Evolutionary conservation across 2,113 vertebrate species (phyloP), one percentile per base, ranked within the genome.

Genomic region (Gambusia holbrooki): DNA sequence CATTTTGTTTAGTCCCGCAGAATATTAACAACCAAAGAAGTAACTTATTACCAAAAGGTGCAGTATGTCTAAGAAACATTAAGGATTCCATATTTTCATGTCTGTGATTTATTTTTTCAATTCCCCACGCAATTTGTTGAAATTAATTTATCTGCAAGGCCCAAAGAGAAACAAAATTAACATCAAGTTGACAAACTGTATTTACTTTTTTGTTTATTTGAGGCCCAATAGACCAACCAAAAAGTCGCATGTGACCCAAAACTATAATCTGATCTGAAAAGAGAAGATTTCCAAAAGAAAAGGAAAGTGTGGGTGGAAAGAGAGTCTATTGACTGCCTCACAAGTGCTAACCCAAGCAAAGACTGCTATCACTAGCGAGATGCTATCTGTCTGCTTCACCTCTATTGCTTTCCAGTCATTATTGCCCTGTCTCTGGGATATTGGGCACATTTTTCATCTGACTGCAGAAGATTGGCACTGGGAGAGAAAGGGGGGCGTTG

Each of bases 381-480:
- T 86, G 84, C 89, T 87, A 92, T 93, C 92, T 81, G 82, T 92
- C 90, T 87, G 90, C 85, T 80, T 92, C 87, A 88, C 87, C 89
- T 89, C 90, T 89, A 92, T 90, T 86, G 89, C 86, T 90, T 92
- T 90, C 79, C 80, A 84, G 84, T 91, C 91, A 90, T 92, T 93
- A 92, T 86, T 93, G 84, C 83, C 80, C 90, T 79, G 87, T 91
- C 90, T 79, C 82, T 71, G 74, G 89, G 88, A 92, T 93, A 92
- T 91, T 91, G 90, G 84, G 89, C 45, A 14, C 89, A 92, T 93
- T 91, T 93, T 91, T 93, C 90, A 93, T 93, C 90, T 80, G 32
- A 78, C 82, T 80, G 77, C 83, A 81, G 78, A 87, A 89, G 88
- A 93, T 88, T 92, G 90, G 87, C 89, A 93, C 66, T 63, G 73